phyloP scores from a whole-genome alignment of 1,140 invertebrate genomes.

The Scaptomyza pallida region DNA sequence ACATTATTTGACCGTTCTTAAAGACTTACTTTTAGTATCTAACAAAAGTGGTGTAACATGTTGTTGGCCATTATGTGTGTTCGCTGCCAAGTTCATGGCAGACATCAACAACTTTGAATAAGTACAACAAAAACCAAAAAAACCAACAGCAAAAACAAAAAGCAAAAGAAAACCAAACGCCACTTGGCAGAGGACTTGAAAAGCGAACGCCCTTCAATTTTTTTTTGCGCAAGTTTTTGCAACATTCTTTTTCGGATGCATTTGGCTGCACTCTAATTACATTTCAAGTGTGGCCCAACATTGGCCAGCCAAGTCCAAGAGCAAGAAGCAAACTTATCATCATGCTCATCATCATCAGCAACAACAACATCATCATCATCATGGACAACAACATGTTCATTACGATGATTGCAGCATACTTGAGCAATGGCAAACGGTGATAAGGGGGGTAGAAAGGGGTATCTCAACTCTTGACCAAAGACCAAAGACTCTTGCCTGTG shows the following conservation, averaged over 20 bases:
- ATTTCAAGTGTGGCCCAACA: constrained; percentile 63
- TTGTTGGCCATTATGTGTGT: background rate
- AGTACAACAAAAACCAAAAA: background rate
- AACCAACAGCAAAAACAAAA: background rate
- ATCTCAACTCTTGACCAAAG: constrained; percentile 29
- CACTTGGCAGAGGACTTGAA: constrained; percentile 30
- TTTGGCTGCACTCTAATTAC: constrained; percentile 71
- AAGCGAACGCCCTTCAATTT: constrained; percentile 41
- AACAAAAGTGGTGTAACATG: background rate
- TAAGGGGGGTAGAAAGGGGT: too few relatives aligned
- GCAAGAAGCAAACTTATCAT: constrained; percentile 17
- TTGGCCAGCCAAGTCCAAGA: constrained; percentile 20
- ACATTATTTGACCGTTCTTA: background rate
- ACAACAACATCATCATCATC: constrained; percentile 1
- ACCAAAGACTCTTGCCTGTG: constrained; percentile 56
- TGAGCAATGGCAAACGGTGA: constrained; percentile 22
- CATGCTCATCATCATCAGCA: constrained; percentile 19
- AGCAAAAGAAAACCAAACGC: background rate
- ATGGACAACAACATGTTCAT: constrained; percentile 18
- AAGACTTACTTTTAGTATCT: background rate
- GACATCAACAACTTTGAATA: constrained; percentile 14
- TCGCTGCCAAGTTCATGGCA: constrained; percentile 40
- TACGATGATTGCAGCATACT: constrained; percentile 41
- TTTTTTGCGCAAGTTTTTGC: constrained; percentile 7
- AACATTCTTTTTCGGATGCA: constrained; percentile 52